These are phyloP conservation scores for Trichoplusia ni DNA, from an alignment of 1,140 invertebrate species.

Conservation along the genomic window DNA sequence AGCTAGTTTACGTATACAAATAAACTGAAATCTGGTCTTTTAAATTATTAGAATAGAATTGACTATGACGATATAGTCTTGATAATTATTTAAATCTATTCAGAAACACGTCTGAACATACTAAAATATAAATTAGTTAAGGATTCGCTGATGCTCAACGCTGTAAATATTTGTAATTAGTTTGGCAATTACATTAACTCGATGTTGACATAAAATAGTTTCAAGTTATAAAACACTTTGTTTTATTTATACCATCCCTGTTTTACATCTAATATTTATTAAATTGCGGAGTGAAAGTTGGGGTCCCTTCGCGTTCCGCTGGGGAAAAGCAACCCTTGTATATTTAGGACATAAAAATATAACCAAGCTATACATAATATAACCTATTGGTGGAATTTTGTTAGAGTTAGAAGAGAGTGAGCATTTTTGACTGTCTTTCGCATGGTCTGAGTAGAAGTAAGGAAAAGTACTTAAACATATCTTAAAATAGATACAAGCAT, in stretches of 20 bases:
- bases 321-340: constrained; percentile 2
- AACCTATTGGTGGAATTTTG: too few relatives aligned
- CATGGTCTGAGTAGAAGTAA: too few relatives aligned
- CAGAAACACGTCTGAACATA: constrained; percentile 2
- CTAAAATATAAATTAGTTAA: constrained; percentile 29
- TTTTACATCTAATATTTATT: constrained; percentile 18
- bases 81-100: too few relatives aligned
- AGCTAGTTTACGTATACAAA: too few relatives aligned
- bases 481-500: too few relatives aligned
- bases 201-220: constrained; percentile 80
- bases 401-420: too few relatives aligned
- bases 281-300: background rate
- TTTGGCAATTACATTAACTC: constrained; percentile 55
- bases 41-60: too few relatives aligned
- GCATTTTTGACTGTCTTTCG: too few relatives aligned
- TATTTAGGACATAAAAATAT: background rate
- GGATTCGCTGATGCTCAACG: constrained; percentile 61
- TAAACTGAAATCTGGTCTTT: too few relatives aligned
- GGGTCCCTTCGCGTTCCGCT: background rate
- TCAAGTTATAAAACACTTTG: constrained; percentile 57
- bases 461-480: too few relatives aligned
- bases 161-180: constrained; percentile 63
- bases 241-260: constrained; percentile 47
- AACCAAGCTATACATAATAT: too few relatives aligned
- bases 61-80: too few relatives aligned